Percentiles rank a stretch among this genome's conserved stretches.
Evolutionary conservation across 2,888 invertebrate species (phyloP).

Genomic region (Aproaerema taeniolella): DNA sequence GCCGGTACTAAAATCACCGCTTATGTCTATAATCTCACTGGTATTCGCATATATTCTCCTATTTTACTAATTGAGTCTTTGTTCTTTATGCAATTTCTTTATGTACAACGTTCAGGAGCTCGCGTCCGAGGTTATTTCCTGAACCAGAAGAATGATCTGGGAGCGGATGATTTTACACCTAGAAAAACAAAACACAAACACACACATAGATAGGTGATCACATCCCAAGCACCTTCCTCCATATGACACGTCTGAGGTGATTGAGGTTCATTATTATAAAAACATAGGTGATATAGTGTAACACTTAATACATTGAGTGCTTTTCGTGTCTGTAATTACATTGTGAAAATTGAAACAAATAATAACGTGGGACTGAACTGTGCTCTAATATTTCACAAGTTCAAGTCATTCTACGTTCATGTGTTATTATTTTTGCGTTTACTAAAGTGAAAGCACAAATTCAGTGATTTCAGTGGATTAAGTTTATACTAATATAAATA

Average conservation of each 20-base stretch:
- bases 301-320: conserved; percentile 2
- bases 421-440: too few relatives aligned
- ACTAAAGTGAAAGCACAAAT: too few relatives aligned
- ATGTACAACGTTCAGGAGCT: conserved; percentile 71
- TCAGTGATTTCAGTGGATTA: too few relatives aligned
- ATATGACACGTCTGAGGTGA: conserved; percentile 6
- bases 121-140: conserved; percentile 69
- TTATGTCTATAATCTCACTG: conserved; percentile 75
- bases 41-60: conserved; percentile 66
- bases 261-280: conserved; percentile 4
- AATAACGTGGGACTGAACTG: too few relatives aligned
- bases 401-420: too few relatives aligned
- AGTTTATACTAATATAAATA: too few relatives aligned
- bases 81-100: conserved; percentile 63
- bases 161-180: conserved; percentile 76
- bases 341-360: too few relatives aligned
- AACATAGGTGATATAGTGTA: not conserved
- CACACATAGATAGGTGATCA: conserved; percentile 58
- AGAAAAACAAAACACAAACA: conserved; percentile 69
- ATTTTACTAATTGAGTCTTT: conserved; percentile 75
- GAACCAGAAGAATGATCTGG: conserved; percentile 77
- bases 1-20: conserved; percentile 74
- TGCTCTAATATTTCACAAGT: too few relatives aligned
- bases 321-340: not conserved
- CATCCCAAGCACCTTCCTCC: conserved; percentile 45